Evolutionary conservation across 2,797 vertebrate species (phyloP), one percentile per base, ranked within the genome.

Genomic region (Periophthalmus magnuspinnatus): DNA sequence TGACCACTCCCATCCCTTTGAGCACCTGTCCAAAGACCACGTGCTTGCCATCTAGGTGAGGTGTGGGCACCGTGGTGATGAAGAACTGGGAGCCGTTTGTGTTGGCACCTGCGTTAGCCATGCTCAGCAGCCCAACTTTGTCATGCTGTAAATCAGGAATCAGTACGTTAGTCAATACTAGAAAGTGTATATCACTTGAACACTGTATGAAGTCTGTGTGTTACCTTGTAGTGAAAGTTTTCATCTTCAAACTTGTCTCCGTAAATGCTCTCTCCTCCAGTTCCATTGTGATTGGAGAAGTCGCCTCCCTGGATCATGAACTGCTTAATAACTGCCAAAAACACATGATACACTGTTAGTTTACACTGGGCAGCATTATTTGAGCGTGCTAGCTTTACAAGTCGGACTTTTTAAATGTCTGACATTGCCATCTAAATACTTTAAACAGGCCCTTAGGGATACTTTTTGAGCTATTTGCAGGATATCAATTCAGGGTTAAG

Each of bases 221-320:
- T 82, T 93, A 98, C 97, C 95, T 95, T 94, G 76, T 98, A 99
- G 88, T 97, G 88, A 68, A 99, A 99, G 91, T 97, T 98, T 91
- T 99, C 97, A 81, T 98, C 97, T 89, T 97, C 97, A 91, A 99
- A 99, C 91, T 98, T 99, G 87, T 97, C 97, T 77, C 97, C 97
- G 32, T 99, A 99, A 90, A 99, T 98, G 90, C 98, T 98, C 93
- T 99, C 98, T 70, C 97, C 97, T 68, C 97, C 97, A 1, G 96
- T 99, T 78, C 97, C 98, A 70, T 98, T 95, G 38, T 98, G 96
- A 91, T 99, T 97, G 65, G 97, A 99, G 90, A 99, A 99, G 83
- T 99, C 97, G 57, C 98, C 97, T 85, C 96, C 96, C 79, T 99
- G 96, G 84, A 99, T 92, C 98, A 99, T 99, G 86, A 99, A 99